Base-by-base conservation (phyloP, 2,113 vertebrate genomes). In the Antigone vipio region DNA sequence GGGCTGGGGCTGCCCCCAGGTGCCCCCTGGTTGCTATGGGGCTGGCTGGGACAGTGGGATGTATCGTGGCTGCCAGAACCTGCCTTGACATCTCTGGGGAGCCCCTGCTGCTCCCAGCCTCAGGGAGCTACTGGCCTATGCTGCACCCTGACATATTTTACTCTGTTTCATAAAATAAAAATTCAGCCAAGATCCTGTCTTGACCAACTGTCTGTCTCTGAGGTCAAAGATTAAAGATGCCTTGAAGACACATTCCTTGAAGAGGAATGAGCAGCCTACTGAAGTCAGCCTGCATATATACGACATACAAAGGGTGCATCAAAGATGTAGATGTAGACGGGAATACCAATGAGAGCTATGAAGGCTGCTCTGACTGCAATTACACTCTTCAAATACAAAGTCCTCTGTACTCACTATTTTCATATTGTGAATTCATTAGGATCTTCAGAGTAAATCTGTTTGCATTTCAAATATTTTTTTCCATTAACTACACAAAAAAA, bases 181-280 rank as follows among this genome's bases (percentile, higher is more conserved):
- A 76, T 83, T 88, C 94, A 87, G 21, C 50, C 45, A 77, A 80
- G 68, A 63, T 78, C 15, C 27, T 78, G 32, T 73, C 59, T 78
- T 96, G 79, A 71, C 52, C 68, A 92, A 1, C 29, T 47, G 17
- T 50, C 67, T 92, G 38, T 40, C 44, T 86, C 38, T 40, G 52
- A 93, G 90, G 79, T 90, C 85, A 93, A 64, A 93, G 79, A 86
- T 84, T 95, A 96, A 95, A 95, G 60, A 93, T 86, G 49, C 69
- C 82, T 95, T 84, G 73, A 94, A 95, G 88, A 90, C 34, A 58
- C 12, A 29, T 53, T 15, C 52, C 52, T 53, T 53, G 52, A 53
- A 44, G 44, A 12, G 3, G 53, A 77, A 74, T 15, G 52, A 35
- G 49, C 30, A 92, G 40, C 45, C 29, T 63, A 5, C 44, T 50